A percentile compares a stretch with the other conserved stretches of the same genome.
Evolutionary conservation across 2,888 invertebrate genomes (phyloP).

Genomic region (Drosophila birchii): DNA sequence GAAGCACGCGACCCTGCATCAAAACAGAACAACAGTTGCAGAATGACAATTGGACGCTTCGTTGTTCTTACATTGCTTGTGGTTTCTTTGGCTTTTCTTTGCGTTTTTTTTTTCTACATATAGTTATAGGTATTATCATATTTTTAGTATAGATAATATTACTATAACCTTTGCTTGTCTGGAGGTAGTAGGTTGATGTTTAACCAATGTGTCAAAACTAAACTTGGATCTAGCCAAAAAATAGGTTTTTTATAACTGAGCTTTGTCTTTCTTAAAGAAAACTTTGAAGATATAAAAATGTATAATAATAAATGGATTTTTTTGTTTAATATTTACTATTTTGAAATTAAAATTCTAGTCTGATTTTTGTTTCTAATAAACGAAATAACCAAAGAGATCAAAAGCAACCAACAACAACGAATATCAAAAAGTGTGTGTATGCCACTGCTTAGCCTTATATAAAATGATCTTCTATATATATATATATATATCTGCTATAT

Average conservation of each 20-base stretch:
- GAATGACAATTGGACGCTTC: constrained; percentile 85
- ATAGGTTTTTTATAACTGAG: neutral
- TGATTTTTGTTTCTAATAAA: constrained; percentile 14
- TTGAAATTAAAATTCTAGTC: neutral
- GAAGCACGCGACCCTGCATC: constrained; percentile 81
- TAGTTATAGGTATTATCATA: neutral
- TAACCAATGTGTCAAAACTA: constrained; percentile 6
- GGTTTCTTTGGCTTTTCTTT: constrained; percentile 77
- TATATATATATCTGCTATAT: neutral
- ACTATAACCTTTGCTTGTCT: neutral
- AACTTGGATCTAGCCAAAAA: constrained; percentile 4
- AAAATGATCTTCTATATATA: neutral
- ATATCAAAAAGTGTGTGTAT: constrained; percentile 80
- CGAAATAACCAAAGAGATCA: constrained; percentile 79
- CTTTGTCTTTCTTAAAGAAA: neutral
- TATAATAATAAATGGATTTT: neutral
- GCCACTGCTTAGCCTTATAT: constrained; percentile 58
- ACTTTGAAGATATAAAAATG: no score
- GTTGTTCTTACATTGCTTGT: constrained; percentile 85
- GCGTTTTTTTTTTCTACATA: neutral
- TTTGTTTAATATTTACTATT: neutral
- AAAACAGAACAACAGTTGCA: constrained; percentile 85
- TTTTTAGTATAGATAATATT: neutral
- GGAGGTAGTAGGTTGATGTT: constrained; percentile 71
- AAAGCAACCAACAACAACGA: constrained; percentile 85